These are phyloP conservation scores for Ceyx margarethae DNA, from an alignment of 2,113 vertebrate species.

Conservation along the genomic window DNA sequence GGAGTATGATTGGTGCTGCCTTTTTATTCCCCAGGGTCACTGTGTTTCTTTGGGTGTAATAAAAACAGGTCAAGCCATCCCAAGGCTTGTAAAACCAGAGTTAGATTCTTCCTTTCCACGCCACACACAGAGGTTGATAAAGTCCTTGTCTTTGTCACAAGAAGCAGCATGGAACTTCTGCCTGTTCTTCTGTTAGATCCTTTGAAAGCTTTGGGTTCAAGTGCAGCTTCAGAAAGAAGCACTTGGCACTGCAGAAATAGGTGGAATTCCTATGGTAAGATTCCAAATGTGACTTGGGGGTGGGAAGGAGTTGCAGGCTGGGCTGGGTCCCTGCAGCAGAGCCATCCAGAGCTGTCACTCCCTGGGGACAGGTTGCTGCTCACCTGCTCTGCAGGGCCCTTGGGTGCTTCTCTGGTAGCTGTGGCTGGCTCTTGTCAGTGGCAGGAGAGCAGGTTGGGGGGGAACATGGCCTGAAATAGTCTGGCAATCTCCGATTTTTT, in stretches of 20 bases:
- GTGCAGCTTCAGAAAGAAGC: not conserved
- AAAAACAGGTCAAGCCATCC: not conserved
- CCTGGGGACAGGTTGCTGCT: not conserved
- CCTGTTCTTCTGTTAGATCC: too few species aligned
- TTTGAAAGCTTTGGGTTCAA: not conserved
- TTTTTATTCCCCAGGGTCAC: not conserved
- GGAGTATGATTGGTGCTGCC: not conserved
- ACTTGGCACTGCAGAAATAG: not conserved
- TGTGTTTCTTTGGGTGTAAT: not conserved
- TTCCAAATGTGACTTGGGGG: accelerated
- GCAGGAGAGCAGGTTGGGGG: not conserved
- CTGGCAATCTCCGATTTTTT: not conserved
- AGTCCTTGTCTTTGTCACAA: not conserved
- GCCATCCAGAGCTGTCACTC: not conserved
- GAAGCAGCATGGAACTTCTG: not conserved
- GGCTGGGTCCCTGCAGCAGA: not conserved
- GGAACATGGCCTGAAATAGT: not conserved
- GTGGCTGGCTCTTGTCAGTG: not conserved
- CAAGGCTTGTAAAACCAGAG: not conserved
- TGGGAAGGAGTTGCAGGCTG: not conserved
- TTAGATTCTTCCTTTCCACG: not conserved
- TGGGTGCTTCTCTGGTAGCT: not conserved
- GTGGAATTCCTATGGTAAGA: not conserved
- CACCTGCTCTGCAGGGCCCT: not conserved
- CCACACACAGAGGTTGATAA: not conserved